A percentile compares a stretch with the other conserved stretches of the same genome.
Conservation (phyloP, 1,140 invertebrate genomes). For the Melipona quadrifasciata region DNA sequence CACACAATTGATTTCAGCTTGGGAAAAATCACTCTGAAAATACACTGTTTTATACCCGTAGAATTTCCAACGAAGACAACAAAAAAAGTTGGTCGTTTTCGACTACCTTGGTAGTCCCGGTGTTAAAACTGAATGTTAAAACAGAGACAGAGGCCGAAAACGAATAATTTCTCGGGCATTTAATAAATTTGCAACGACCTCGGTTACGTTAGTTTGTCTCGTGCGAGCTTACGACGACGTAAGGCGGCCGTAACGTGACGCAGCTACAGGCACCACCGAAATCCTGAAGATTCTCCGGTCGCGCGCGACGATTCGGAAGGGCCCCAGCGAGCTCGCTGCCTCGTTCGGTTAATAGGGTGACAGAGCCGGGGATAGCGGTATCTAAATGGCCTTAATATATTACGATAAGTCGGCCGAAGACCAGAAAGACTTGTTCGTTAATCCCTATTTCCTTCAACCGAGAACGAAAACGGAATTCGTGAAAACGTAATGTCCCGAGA, state of each 20-base stretch:
- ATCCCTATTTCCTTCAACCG: slow-evolving; percentile 32
- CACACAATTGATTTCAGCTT: too few species aligned
- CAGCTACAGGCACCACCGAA: background rate
- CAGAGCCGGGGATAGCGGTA: slow-evolving; percentile 57
- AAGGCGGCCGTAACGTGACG: background rate
- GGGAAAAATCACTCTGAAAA: too few species aligned
- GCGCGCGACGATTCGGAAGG: slow-evolving; percentile 8
- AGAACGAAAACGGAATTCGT: slow-evolving; percentile 40
- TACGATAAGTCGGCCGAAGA: slow-evolving; percentile 42
- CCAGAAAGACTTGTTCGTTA: slow-evolving; percentile 41
- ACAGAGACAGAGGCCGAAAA: too few species aligned
- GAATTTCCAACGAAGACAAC: too few species aligned
- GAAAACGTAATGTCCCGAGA: slow-evolving; percentile 43
- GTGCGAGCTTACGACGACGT: background rate
- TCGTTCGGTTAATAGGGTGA: slow-evolving; percentile 43
- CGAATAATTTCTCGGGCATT: background rate
- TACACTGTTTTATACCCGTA: too few species aligned
- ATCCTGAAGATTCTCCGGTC: background rate
- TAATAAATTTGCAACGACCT: background rate
- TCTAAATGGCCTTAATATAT: slow-evolving; percentile 56
- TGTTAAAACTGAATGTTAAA: too few species aligned
- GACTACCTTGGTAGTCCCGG: too few species aligned
- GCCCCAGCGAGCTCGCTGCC: background rate
- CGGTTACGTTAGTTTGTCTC: background rate
- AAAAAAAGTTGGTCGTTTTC: too few species aligned